Percentiles rank a stretch among this genome's conserved stretches.
Evolutionary conservation across 2,888 invertebrate genomes (phyloP).

Genomic region (Tachystola acroxantha): DNA sequence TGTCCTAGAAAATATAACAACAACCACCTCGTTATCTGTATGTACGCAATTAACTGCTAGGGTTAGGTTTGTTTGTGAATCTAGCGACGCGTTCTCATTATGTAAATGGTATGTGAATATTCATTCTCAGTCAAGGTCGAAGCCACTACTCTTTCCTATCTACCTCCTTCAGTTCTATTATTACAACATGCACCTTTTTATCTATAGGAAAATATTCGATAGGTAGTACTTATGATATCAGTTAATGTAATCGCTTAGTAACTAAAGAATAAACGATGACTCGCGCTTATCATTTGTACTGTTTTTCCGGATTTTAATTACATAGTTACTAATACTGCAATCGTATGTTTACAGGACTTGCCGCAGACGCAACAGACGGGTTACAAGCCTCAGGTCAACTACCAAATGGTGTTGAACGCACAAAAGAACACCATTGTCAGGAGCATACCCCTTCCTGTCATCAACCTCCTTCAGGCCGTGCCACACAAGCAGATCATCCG

Average conservation of each 20-base stretch:
- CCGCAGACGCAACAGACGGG: constrained; percentile 34
- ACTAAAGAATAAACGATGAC: too few relatives aligned
- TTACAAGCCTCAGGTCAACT: constrained; percentile 32
- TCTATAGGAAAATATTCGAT: too few relatives aligned
- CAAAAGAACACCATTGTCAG: constrained; percentile 27
- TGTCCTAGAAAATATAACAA: too few relatives aligned
- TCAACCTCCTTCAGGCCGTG: constrained; percentile 46
- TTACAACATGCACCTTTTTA: constrained; percentile 36
- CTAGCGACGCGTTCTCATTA: constrained; percentile 10
- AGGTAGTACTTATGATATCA: background rate
- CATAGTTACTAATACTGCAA: background rate
- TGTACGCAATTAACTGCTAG: too few relatives aligned
- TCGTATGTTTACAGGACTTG: constrained; percentile 4
- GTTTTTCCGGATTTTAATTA: too few relatives aligned
- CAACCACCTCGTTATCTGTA: background rate
- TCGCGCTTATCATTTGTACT: too few relatives aligned
- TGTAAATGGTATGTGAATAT: constrained; percentile 22
- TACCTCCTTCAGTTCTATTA: constrained; percentile 13
- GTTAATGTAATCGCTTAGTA: background rate
- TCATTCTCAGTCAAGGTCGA: constrained; percentile 37
- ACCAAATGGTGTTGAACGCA: constrained; percentile 36
- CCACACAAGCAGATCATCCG: constrained; percentile 36
- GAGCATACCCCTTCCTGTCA: constrained; percentile 48
- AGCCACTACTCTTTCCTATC: constrained; percentile 35
- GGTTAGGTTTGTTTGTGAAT: background rate